Evolutionary conservation across 2,888 invertebrate genomes (phyloP), one percentile per base, ranked within the genome.

Genomic region (Leptopilina myrica): DNA sequence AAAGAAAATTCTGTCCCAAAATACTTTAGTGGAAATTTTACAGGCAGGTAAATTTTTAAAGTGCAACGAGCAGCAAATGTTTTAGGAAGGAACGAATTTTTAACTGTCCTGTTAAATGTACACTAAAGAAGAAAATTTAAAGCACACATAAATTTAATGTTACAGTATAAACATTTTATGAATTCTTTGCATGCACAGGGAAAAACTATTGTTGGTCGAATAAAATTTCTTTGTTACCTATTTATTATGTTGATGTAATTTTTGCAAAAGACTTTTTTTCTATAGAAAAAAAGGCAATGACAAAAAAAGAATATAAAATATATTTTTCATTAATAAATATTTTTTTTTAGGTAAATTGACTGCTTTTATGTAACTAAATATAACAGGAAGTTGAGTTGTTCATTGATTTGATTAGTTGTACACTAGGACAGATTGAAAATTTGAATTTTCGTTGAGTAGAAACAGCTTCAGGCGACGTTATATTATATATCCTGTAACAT

Each of bases 71-170:
- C n/a, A 67, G 33, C 20, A 15, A 8, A 56, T 53, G 14, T 49
- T 73, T 73, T 56, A 26, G n/a, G 8, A 6, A 73, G 56, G 8
- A 33, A 9, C 53, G 33, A 53, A 14, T 73, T 56, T 73, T 73
- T 56, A 73, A 33, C 33, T 56, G 56, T 40, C 33, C 56, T 26
- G 56, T 53, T 73, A 56, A 69, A 33, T 6, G 14, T 73, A 56
- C 33, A 53, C 56, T 56, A 56, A 33, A 33, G 9, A 26, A 56
- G n/a, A 11, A 40, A 64, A 64, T 64, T 64, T 33, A 64, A 33
- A 33, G 33, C 64, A 64, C 11, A 33, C 64, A 26, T 64, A 40
- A 64, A 64, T 56, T 73, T 26, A 73, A 20, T 20, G 5, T 6
- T 4, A 40, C 53, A 49, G 49, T 14, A 73, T 56, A 73, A 40